These are phyloP conservation scores for Sinhomidia bicolor DNA, from an alignment of 2,888 invertebrate species.

Conservation along the genomic window DNA sequence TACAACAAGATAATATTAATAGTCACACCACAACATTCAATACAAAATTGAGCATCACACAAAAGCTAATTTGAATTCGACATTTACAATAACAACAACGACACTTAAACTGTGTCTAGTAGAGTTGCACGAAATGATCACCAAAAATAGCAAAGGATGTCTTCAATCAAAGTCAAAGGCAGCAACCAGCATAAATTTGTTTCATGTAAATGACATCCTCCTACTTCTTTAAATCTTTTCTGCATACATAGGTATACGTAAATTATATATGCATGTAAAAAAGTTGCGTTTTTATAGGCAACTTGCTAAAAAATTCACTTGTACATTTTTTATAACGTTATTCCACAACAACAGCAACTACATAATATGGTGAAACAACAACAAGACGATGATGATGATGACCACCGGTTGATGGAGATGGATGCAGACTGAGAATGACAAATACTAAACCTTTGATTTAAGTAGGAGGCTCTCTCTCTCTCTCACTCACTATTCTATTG, in stretches of 20 bases:
- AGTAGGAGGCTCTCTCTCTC: conserved; percentile 64
- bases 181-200: conserved; percentile 22
- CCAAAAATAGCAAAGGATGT: conserved; percentile 63
- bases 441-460: conserved; percentile 67
- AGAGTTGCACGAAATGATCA: conserved; percentile 12
- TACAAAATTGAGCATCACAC: conserved; percentile 8
- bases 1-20: conserved; percentile 5
- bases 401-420: conserved; percentile 73
- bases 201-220: conserved; percentile 65
- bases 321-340: conserved; percentile 11
- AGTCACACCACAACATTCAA: conserved; percentile 34
- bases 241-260: conserved; percentile 56
- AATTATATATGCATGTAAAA: conserved; percentile 13
- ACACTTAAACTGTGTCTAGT: background rate
- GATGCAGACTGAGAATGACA: conserved; percentile 72
- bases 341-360: too few relatives aligned
- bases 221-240: conserved; percentile 54
- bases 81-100: background rate
- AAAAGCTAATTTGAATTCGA: conserved; percentile 19
- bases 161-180: conserved; percentile 45
- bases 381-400: too few relatives aligned
- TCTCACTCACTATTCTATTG: background rate
- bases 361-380: too few relatives aligned
- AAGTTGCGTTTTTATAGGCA: conserved; percentile 17
- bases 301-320: conserved; percentile 55